Conservation (phyloP, 2,797 vertebrate species). For the Allobates femoralis region DNA sequence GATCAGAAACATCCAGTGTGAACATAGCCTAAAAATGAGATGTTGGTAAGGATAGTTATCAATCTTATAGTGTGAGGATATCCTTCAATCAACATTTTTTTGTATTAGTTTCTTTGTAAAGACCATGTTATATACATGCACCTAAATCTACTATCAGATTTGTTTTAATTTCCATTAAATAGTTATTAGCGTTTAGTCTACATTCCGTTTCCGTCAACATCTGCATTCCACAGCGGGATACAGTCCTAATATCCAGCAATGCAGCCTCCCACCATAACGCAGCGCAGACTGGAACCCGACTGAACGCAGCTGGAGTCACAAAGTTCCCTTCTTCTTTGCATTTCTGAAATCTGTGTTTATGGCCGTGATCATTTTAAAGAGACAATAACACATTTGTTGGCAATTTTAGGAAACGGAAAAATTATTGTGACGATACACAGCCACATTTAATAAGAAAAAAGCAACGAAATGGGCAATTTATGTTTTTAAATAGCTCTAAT, state of each 20-base stretch:
- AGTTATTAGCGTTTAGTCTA: constrained; percentile 61
- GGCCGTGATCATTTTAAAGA: constrained; percentile 10
- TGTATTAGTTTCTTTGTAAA: not conserved
- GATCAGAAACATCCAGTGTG: too few species aligned
- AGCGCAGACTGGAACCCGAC: not conserved
- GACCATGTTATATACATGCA: not conserved
- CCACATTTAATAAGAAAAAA: not conserved
- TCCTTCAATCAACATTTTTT: not conserved
- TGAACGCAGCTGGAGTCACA: constrained; percentile 16
- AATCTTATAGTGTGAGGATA: not conserved
- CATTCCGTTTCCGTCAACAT: constrained; percentile 67
- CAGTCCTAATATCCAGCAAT: constrained; percentile 65
- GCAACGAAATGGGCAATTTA: not conserved
- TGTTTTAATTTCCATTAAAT: constrained; percentile 60
- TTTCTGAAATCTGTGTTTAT: constrained; percentile 6
- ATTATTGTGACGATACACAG: not conserved
- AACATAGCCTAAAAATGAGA: too few species aligned
- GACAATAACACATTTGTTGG: constrained; percentile 21
- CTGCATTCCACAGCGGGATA: constrained; percentile 68
- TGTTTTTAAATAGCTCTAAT: not conserved
- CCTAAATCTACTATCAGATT: not conserved
- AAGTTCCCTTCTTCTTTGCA: not conserved
- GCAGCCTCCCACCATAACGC: constrained; percentile 66
- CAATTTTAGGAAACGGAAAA: not conserved
- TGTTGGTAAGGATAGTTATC: too few species aligned